phyloP scores from a whole-genome alignment of 2,888 invertebrate species.

The Anticlea derivata region DNA sequence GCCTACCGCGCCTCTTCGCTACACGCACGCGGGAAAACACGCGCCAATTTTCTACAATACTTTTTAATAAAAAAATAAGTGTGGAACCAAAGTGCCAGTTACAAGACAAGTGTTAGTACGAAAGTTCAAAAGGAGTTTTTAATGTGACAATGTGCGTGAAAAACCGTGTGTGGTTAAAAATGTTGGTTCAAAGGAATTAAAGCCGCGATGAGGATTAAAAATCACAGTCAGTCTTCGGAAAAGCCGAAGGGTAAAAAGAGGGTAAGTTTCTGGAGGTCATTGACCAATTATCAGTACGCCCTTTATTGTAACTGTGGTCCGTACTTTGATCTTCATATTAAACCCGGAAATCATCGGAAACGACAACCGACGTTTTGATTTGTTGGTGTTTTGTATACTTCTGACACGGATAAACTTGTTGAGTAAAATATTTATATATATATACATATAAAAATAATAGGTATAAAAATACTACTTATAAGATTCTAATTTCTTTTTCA shows the following conservation, averaged over 20 bases:
- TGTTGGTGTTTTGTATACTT: too few relatives aligned
- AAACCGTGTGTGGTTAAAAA: constrained; percentile 29
- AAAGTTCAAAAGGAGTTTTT: constrained; percentile 26
- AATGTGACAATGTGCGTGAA: constrained; percentile 31
- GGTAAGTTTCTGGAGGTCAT: constrained; percentile 55
- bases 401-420: too few relatives aligned
- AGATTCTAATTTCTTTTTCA: too few relatives aligned
- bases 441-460: too few relatives aligned
- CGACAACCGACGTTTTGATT: too few relatives aligned
- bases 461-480: too few relatives aligned
- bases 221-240: constrained; percentile 57
- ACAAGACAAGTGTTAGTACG: not conserved
- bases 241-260: constrained; percentile 65
- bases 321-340: too few relatives aligned
- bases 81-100: constrained; percentile 5
- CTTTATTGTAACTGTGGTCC: constrained; percentile 19
- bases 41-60: constrained; percentile 35
- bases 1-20: constrained; percentile 50
- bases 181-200: constrained; percentile 31
- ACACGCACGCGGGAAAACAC: constrained; percentile 43
- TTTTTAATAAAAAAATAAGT: too few relatives aligned
- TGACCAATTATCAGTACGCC: constrained; percentile 24
- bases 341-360: too few relatives aligned
- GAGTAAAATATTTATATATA: too few relatives aligned
- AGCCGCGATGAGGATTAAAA: constrained; percentile 58